These are phyloP conservation scores for Stegodyphus mimosarum DNA, from an alignment of 1,140 invertebrate genomes.

Conservation along the genomic window DNA sequence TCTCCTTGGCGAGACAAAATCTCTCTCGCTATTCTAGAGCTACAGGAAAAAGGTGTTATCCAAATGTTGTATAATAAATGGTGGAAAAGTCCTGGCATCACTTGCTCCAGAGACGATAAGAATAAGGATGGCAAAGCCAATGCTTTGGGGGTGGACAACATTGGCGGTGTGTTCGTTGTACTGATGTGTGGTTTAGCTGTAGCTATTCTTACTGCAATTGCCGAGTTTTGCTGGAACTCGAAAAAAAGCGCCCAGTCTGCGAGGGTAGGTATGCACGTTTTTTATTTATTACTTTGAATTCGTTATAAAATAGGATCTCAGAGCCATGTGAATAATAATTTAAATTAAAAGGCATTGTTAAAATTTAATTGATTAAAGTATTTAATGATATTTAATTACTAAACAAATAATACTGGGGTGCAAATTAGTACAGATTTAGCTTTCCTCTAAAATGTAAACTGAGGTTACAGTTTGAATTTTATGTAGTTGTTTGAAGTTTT, in stretches of 20 bases:
- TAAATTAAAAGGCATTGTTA: too few species aligned
- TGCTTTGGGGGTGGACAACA: constrained; percentile 92
- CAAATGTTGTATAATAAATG: constrained; percentile 96
- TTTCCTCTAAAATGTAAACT: too few species aligned
- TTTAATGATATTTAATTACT: too few species aligned
- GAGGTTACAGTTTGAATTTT: too few species aligned
- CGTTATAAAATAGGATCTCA: too few species aligned
- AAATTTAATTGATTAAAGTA: too few species aligned
- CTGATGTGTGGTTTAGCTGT: constrained; percentile 89
- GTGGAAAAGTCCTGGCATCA: constrained; percentile 96
- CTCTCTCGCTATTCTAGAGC: constrained; percentile 91
- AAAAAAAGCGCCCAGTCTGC: constrained; percentile 59
- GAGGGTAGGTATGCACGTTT: constrained; percentile 49
- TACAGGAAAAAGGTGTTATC: constrained; percentile 94
- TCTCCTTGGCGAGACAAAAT: constrained; percentile 95
- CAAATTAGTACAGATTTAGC: too few species aligned
- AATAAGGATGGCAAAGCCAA: constrained; percentile 93
- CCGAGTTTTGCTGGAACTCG: constrained; percentile 87
- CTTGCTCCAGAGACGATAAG: constrained; percentile 89
- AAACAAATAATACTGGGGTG: too few species aligned
- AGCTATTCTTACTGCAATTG: constrained; percentile 89
- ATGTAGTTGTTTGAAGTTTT: too few species aligned
- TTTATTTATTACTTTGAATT: too few species aligned
- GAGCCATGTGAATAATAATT: too few species aligned
- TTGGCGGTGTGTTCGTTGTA: constrained; percentile 97